Conservation (phyloP, 2,113 vertebrate species). For the Sterrhoptilus dennistouni region DNA sequence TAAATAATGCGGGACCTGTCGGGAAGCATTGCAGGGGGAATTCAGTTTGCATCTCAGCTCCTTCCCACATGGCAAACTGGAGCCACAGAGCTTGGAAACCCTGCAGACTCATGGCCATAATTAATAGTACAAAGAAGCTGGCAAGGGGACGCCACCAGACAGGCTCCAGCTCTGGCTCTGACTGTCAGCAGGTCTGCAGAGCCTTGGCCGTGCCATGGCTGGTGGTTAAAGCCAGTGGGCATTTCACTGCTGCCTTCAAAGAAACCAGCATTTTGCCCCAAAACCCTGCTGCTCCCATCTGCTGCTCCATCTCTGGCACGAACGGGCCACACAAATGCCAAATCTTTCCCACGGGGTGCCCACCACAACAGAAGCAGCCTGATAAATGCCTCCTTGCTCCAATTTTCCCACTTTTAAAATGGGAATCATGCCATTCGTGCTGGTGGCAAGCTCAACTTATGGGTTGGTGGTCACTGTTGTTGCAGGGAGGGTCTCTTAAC, state of each 20-base stretch:
- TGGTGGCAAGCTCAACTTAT: not conserved
- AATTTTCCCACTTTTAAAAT: not conserved
- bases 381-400: fast-evolving
- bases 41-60: not conserved
- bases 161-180: not conserved
- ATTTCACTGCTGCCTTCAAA: not conserved
- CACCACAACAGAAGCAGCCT: too few species aligned
- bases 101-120: not conserved
- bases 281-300: not conserved
- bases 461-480: fast-evolving
- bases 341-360: not conserved
- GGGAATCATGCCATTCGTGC: fast-evolving
- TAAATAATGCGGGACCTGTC: fast-evolving
- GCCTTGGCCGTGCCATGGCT: not conserved
- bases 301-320: fast-evolving
- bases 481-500: not conserved
- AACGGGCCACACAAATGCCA: fast-evolving
- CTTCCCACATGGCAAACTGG: not conserved
- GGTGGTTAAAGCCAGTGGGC: fast-evolving
- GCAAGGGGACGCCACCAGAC: not conserved
- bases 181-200: not conserved
- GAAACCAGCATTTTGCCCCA: not conserved
- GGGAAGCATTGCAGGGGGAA: not conserved
- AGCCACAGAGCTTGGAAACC: not conserved
- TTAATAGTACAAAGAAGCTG: not conserved